Evolutionary conservation across 2,113 vertebrate species (phyloP).

Genomic region (Heteronetta atricapilla): DNA sequence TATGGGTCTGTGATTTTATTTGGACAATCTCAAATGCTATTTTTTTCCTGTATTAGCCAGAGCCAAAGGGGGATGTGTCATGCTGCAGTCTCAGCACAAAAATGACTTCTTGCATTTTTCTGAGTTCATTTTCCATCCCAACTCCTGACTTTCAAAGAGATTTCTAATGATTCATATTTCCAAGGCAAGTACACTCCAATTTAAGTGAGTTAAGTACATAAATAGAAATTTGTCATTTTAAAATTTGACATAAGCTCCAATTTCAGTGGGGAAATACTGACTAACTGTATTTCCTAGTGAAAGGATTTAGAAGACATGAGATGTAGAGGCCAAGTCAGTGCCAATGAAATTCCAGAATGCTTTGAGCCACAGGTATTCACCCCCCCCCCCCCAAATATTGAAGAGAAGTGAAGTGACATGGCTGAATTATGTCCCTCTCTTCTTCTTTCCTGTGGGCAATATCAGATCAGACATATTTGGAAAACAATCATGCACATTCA

Average conservation of each 20-base stretch:
- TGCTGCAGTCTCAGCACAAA: background rate
- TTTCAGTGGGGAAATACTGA: slow-evolving; percentile 14
- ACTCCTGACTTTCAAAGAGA: slow-evolving; percentile 3
- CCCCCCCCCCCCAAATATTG: background rate
- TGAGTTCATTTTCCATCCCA: slow-evolving; percentile 43
- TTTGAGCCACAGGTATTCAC: background rate
- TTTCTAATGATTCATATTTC: slow-evolving; percentile 39
- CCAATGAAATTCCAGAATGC: background rate
- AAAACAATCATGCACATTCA: background rate
- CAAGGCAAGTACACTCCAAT: background rate
- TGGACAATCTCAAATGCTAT: background rate
- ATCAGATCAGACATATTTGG: background rate
- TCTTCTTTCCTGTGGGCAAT: background rate
- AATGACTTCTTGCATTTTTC: slow-evolving; percentile 22
- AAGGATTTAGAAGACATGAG: background rate
- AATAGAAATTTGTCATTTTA: slow-evolving; percentile 14
- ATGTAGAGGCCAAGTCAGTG: background rate
- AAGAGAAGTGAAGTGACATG: background rate
- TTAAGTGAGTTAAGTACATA: background rate
- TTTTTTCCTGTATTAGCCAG: background rate
- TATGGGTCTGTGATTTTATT: background rate
- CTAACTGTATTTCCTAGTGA: background rate
- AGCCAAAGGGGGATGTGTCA: background rate
- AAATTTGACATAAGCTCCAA: background rate
- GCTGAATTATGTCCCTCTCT: background rate